phyloP scores from a whole-genome alignment of 1,140 invertebrate genomes.

The Eueides isabella region DNA sequence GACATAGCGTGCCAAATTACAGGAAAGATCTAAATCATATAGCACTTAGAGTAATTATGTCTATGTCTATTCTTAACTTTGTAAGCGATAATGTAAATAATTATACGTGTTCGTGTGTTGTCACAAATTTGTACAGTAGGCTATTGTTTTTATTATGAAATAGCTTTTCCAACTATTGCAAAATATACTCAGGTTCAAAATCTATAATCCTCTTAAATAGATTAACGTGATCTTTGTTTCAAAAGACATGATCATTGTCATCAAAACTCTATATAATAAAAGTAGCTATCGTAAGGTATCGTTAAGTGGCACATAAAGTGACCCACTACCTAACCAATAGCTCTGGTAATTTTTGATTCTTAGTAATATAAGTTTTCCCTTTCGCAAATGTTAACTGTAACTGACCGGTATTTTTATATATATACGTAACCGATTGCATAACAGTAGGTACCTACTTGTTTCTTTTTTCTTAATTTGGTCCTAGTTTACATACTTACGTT shows the following conservation, averaged over 20 bases:
- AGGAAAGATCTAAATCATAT: not conserved
- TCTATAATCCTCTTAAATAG: not conserved
- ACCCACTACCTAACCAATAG: not conserved
- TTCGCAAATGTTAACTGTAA: conserved; percentile 26
- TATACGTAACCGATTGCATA: conserved; percentile 26
- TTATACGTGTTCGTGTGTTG: not conserved
- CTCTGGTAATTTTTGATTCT: not conserved
- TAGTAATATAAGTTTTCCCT: not conserved
- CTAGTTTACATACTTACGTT: not conserved
- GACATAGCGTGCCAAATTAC: not conserved
- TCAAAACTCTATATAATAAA: too few species aligned
- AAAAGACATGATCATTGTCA: not conserved
- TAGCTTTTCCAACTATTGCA: not conserved
- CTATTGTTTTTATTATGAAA: conserved; percentile 1
- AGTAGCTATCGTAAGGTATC: not conserved
- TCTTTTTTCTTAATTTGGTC: conserved; percentile 5
- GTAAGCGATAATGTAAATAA: conserved; percentile 5
- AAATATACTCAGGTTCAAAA: not conserved
- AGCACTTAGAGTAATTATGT: not conserved
- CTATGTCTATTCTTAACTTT: not conserved
- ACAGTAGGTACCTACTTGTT: conserved; percentile 3
- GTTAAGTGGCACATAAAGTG: not conserved
- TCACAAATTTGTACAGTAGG: not conserved
- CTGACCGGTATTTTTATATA: conserved; percentile 24
- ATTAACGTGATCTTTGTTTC: too few species aligned